phyloP scores from a whole-genome alignment of 2,888 invertebrate genomes.

The Polymixis lichenea region DNA sequence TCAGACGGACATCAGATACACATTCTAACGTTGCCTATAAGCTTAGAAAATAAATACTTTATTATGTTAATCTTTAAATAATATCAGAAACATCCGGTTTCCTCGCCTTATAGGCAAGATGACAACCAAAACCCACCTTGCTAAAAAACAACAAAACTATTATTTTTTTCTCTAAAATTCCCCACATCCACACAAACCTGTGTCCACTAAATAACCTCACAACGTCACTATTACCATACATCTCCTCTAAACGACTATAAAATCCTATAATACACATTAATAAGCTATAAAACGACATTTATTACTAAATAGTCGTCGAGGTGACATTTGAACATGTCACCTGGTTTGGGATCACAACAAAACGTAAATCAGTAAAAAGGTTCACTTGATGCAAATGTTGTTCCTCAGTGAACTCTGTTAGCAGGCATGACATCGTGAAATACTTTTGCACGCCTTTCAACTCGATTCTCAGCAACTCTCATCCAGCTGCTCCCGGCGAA shows the following conservation, averaged over 20 bases:
- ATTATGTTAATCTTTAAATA: not conserved
- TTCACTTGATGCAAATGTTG: not conserved
- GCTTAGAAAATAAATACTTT: not conserved
- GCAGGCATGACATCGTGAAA: no score
- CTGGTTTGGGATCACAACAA: conserved; percentile 21
- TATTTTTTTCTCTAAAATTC: conserved; percentile 8
- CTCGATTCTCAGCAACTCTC: no score
- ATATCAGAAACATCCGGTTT: conserved; percentile 23
- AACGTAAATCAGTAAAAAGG: conserved; percentile 12
- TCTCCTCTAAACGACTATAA: conserved; percentile 73
- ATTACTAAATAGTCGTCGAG: conserved; percentile 72
- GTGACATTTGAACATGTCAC: conserved; percentile 65
- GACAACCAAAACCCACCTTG: conserved; percentile 23
- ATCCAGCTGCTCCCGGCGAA: no score
- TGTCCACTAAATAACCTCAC: conserved; percentile 52
- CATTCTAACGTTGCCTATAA: not conserved
- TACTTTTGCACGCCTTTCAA: no score
- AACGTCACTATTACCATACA: conserved; percentile 69
- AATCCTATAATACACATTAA: conserved; percentile 79
- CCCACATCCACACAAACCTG: conserved; percentile 3
- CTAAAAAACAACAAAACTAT: conserved; percentile 32
- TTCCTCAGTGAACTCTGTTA: no score
- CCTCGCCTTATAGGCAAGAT: not conserved
- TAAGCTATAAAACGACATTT: conserved; percentile 77
- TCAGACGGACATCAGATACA: not conserved